Evolutionary conservation across 2,113 vertebrate species (phyloP).

Genomic region (Myotis yumanensis): DNA sequence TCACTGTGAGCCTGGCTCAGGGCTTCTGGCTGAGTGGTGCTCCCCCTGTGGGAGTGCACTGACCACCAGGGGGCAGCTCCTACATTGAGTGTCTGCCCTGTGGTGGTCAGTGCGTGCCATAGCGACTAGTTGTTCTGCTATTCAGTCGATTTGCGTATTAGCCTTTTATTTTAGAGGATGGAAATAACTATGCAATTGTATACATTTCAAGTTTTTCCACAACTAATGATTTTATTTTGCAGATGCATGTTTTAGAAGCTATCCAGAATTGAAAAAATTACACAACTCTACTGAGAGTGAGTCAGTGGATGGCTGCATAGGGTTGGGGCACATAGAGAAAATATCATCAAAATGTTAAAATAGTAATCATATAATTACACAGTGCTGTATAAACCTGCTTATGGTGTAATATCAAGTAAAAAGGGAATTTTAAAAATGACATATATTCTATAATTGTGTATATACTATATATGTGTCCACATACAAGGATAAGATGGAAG

Average conservation of each 20-base stretch:
- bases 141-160: no score
- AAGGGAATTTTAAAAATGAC: neutral
- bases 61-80: no score
- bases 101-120: no score
- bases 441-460: neutral
- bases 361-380: neutral
- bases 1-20: no score
- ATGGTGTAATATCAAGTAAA: neutral
- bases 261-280: neutral
- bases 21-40: no score
- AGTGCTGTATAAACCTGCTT: neutral
- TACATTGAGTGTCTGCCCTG: no score
- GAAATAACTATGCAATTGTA: neutral
- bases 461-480: neutral
- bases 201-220: neutral
- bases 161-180: neutral
- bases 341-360: neutral
- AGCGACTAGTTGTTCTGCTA: no score
- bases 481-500: neutral
- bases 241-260: neutral
- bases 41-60: no score
- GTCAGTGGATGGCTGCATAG: neutral
- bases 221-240: neutral
- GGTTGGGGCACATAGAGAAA: neutral
- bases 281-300: neutral